These are phyloP conservation scores for Girardia tigrina DNA, from an alignment of 2,888 invertebrate species.

Conservation along the genomic window DNA sequence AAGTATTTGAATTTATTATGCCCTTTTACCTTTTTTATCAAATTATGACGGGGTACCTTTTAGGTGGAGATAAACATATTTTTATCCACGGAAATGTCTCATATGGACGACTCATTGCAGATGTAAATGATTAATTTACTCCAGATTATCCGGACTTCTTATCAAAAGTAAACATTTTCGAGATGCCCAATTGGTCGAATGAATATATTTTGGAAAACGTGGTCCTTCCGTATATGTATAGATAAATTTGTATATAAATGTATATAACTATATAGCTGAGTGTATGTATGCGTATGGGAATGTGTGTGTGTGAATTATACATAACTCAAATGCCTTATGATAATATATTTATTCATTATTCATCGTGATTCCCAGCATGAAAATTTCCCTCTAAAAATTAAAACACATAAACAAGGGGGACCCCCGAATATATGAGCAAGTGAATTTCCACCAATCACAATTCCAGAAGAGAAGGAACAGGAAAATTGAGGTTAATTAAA, in stretches of 20 bases:
- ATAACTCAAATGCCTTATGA: constrained; percentile 3
- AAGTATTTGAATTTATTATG: too few relatives aligned
- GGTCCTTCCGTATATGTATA: too few relatives aligned
- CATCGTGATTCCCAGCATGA: not conserved
- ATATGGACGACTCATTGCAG: too few relatives aligned
- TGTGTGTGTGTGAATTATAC: constrained; percentile 12
- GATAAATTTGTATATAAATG: too few relatives aligned
- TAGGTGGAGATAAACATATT: too few relatives aligned
- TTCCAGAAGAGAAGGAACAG: not conserved
- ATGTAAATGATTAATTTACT: not conserved
- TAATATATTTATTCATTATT: constrained; percentile 23
- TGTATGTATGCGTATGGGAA: not conserved
- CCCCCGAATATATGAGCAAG: not conserved
- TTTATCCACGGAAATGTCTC: too few relatives aligned
- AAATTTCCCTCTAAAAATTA: not conserved
- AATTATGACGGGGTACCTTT: too few relatives aligned
- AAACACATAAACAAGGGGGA: not conserved
- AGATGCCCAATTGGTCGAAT: not conserved
- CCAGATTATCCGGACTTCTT: not conserved
- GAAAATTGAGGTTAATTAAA: not conserved
- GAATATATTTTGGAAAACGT: not conserved
- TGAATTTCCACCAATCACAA: not conserved
- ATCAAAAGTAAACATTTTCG: constrained; percentile 1
- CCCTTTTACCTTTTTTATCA: too few relatives aligned
- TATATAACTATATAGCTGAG: too few relatives aligned